Percentiles rank a stretch among this genome's conserved stretches.
These are phyloP conservation scores for Nannobrachium achirus DNA, from an alignment of 2,113 vertebrate species.

Conservation along the genomic window DNA sequence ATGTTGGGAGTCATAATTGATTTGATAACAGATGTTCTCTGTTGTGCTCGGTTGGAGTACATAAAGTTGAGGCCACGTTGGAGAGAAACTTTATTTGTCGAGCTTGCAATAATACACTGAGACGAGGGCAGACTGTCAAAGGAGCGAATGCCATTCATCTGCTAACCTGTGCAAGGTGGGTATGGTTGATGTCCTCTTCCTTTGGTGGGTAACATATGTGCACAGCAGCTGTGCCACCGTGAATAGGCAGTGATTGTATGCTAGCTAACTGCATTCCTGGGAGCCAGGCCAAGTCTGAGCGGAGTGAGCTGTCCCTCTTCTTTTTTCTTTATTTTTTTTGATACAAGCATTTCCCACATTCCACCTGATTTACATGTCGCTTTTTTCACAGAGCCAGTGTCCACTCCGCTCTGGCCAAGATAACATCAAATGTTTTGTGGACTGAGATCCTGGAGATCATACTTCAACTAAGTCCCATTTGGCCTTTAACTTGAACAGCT, in stretches of 20 bases:
- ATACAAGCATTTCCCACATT: slow-evolving; percentile 56
- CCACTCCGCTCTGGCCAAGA: slow-evolving; percentile 46
- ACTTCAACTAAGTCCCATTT: slow-evolving; percentile 25
- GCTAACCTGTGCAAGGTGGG: slow-evolving; percentile 81
- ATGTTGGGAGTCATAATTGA: background rate
- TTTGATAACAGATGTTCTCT: too few relatives aligned
- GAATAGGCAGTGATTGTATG: slow-evolving; percentile 77
- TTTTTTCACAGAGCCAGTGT: slow-evolving; percentile 24
- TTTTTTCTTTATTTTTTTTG: slow-evolving; percentile 37
- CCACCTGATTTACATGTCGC: slow-evolving; percentile 71
- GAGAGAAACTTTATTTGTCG: slow-evolving; percentile 69
- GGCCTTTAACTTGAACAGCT: slow-evolving; percentile 29
- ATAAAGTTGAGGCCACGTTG: slow-evolving; percentile 55
- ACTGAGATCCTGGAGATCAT: slow-evolving; percentile 32
- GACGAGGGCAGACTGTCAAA: slow-evolving; percentile 74
- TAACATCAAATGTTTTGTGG: slow-evolving; percentile 22
- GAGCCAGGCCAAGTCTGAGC: slow-evolving; percentile 76
- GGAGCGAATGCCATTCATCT: slow-evolving; percentile 75
- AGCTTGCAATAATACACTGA: slow-evolving; percentile 63
- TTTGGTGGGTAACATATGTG: slow-evolving; percentile 81
- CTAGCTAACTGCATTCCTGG: slow-evolving; percentile 76
- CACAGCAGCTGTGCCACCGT: slow-evolving; percentile 80
- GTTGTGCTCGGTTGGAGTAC: slow-evolving; percentile 1
- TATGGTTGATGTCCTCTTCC: slow-evolving; percentile 78
- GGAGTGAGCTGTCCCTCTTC: slow-evolving; percentile 69